Evolutionary conservation across 1,140 invertebrate species (phyloP).

Genomic region (Drosophila melanica): DNA sequence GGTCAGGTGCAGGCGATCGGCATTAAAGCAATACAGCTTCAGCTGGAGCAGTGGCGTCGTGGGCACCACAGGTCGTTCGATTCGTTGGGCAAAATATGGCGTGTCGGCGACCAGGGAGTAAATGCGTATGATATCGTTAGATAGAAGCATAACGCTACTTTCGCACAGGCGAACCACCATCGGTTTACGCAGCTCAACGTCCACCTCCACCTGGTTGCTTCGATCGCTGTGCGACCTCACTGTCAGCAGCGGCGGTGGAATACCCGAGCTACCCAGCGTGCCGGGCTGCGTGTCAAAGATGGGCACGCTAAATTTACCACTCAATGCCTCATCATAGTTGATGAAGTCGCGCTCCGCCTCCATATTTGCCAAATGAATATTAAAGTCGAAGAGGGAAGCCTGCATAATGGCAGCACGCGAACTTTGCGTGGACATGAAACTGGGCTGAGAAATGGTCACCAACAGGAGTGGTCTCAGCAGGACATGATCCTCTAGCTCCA

Average conservation of each 20-base stretch:
- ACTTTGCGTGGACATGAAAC: conserved; percentile 68
- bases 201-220: conserved; percentile 57
- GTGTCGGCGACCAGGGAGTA: conserved; percentile 55
- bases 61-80: conserved; percentile 47
- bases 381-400: conserved; percentile 74
- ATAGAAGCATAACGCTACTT: conserved; percentile 43
- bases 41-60: conserved; percentile 61
- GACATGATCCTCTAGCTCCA: conserved; percentile 32
- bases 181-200: conserved; percentile 65
- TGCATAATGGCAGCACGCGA: conserved; percentile 47
- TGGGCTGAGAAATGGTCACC: conserved; percentile 73
- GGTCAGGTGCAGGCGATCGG: conserved; percentile 84
- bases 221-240: conserved; percentile 58
- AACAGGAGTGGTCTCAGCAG: conserved; percentile 50
- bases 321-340: background rate
- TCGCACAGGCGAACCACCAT: conserved; percentile 61
- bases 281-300: conserved; percentile 74
- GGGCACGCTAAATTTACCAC: conserved; percentile 39
- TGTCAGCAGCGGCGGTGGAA: conserved; percentile 65
- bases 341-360: background rate
- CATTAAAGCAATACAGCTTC: conserved; percentile 60
- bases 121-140: conserved; percentile 52
- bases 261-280: conserved; percentile 63
- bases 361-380: conserved; percentile 38
- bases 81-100: conserved; percentile 56